A percentile compares a stretch with the other conserved stretches of the same genome.
Conservation (phyloP, 2,113 vertebrate genomes). For the Calidris pugnax region DNA sequence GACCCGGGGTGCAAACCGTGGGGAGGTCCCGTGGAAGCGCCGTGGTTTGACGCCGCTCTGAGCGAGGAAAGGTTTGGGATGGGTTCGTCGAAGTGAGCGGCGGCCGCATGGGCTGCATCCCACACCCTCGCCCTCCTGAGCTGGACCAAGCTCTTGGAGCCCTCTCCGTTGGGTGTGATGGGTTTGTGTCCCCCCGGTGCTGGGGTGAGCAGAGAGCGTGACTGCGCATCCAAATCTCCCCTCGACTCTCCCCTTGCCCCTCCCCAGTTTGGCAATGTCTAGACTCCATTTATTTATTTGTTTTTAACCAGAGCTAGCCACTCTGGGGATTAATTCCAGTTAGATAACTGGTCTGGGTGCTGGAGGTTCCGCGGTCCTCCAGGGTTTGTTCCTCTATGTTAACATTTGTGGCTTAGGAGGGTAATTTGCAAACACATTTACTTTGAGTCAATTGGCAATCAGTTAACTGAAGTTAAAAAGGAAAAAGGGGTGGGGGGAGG, state of each 20-base stretch:
- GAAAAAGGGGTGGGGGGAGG: background rate
- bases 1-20: background rate
- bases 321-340: background rate
- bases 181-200: background rate
- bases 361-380: background rate
- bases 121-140: background rate
- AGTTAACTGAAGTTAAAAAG: background rate
- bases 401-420: background rate
- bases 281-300: background rate
- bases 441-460: slow-evolving; percentile 1
- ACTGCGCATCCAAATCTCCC: background rate
- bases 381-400: background rate
- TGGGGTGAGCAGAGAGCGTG: background rate
- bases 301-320: background rate
- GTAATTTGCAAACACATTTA: background rate
- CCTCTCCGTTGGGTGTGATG: background rate
- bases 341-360: background rate
- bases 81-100: rapidly evolving
- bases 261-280: background rate
- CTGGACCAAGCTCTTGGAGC: background rate
- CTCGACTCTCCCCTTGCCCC: no score
- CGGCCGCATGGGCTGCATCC: background rate
- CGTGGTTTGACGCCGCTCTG: background rate
- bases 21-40: rapidly evolving
- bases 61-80: background rate